These are phyloP conservation scores for Macropodus opercularis DNA, from an alignment of 2,797 vertebrate genomes.

Conservation along the genomic window DNA sequence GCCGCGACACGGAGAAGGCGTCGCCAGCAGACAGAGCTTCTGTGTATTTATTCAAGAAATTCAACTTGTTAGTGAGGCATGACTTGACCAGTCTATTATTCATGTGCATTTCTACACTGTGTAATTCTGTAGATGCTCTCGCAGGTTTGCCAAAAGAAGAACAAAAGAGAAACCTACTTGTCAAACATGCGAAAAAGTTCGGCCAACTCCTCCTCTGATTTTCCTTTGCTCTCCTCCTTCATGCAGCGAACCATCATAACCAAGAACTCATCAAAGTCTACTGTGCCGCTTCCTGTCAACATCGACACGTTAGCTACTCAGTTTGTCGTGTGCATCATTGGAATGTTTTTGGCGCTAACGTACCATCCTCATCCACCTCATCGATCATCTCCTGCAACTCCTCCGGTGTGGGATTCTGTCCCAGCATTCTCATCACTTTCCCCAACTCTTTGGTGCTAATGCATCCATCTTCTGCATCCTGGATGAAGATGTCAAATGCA, in stretches of 20 bases:
- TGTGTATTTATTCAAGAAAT: too few relatives aligned
- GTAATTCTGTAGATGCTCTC: not conserved
- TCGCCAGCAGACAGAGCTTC: too few relatives aligned
- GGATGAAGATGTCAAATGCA: constrained; percentile 97
- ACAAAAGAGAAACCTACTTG: constrained; percentile 69
- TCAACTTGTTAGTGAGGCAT: too few relatives aligned
- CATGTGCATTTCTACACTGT: not conserved
- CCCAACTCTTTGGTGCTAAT: constrained; percentile 87
- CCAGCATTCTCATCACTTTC: constrained; percentile 91
- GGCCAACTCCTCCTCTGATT: constrained; percentile 95
- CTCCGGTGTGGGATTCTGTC: constrained; percentile 96
- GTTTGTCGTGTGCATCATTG: too few relatives aligned
- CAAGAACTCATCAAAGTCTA: constrained; percentile 98
- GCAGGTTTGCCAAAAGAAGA: not conserved
- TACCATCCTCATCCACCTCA: constrained; percentile 98
- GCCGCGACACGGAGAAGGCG: too few relatives aligned
- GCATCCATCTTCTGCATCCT: constrained; percentile 88
- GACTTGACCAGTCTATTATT: too few relatives aligned
- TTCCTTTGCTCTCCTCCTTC: constrained; percentile 99
- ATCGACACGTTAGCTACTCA: not conserved
- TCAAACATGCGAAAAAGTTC: constrained; percentile 99
- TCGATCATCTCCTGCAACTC: constrained; percentile 99
- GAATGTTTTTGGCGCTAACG: constrained; percentile 18
- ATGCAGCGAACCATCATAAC: constrained; percentile 99
- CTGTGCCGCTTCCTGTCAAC: constrained; percentile 91